Base-by-base conservation (phyloP, 2,888 invertebrate genomes). In the Agrochola lota region DNA sequence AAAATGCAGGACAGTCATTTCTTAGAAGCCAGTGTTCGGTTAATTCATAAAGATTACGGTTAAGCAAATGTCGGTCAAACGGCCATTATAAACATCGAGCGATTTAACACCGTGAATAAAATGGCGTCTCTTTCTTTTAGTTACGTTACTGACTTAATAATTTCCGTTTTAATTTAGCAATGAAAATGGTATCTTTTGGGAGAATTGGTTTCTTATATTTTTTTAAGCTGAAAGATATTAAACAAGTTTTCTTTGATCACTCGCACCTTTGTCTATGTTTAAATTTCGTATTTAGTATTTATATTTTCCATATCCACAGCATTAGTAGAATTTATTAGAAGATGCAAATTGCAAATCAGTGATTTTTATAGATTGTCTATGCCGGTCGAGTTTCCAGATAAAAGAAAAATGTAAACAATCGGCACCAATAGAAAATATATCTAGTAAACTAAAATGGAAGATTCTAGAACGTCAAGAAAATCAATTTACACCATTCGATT, bases 41-140 rank as follows among this genome's bases (percentile, higher is more conserved):
- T 86, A 80, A 88, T 86, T 87, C 73, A 79, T 76, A 23, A 81
- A 84, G 77, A 88, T 82, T 85, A 88, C 88, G 86, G 87, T 88
- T 88, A 87, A 72, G 40, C 66, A 72, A 77, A 88, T 88, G 79
- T 86, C 84, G 88, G 88, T 79, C 88, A 83, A 87, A 87, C 86
- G 79, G 82, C 11, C 73, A 86, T 88, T 86, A 85, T 80, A 83
- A 86, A 84, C 78, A 81, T 35, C 71, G 77, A 63, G 72, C 80
- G 77, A 81, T 73, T 77, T 69, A 74, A 87, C 69, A 73, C 79
- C 82, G 77, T 79, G 74, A 73, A 87, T 57, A 82, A 80, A 82
- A 85, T 71, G 35, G 60, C 63, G 40, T 79, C 64, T 70, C 82
- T 64, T 80, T 71, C 60, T 76, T 69, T 77, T 77, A 83, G 75